These are phyloP conservation scores for Patella depressa DNA, from an alignment of 2,888 invertebrate genomes.

Conservation along the genomic window DNA sequence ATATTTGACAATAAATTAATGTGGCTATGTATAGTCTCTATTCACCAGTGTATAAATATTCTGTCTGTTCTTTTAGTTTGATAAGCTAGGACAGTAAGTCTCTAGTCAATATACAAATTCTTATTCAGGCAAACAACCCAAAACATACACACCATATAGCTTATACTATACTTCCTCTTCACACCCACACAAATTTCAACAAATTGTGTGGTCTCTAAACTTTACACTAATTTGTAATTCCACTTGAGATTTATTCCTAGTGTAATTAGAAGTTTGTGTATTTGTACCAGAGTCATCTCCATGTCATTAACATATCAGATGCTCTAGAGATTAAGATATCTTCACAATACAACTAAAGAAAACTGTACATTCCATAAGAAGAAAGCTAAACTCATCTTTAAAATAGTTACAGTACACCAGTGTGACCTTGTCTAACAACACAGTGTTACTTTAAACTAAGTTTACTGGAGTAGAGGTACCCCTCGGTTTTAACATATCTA, in stretches of 20 bases:
- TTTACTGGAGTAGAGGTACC: no score
- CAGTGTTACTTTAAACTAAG: no score
- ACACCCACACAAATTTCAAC: slow-evolving; percentile 7
- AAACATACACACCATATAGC: no score
- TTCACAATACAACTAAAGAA: no score
- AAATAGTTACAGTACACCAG: no score
- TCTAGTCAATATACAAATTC: background rate
- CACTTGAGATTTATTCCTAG: background rate
- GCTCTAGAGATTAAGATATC: background rate
- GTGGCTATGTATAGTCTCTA: slow-evolving; percentile 6
- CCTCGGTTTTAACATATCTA: no score
- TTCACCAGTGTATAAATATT: background rate
- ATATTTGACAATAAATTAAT: slow-evolving; percentile 18
- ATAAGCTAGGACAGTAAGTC: background rate
- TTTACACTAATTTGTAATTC: slow-evolving; percentile 9
- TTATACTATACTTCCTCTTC: background rate
- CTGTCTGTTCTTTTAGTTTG: background rate
- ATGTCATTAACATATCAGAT: background rate
- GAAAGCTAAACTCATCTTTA: background rate
- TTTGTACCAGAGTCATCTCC: background rate
- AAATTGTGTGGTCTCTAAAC: slow-evolving; percentile 10
- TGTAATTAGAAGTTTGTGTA: slow-evolving; percentile 7
- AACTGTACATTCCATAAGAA: background rate
- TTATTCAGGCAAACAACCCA: no score
- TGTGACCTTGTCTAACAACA: no score